These are phyloP conservation scores for Chrysochloris asiatica DNA, from an alignment of 2,113 vertebrate species.

Conservation along the genomic window DNA sequence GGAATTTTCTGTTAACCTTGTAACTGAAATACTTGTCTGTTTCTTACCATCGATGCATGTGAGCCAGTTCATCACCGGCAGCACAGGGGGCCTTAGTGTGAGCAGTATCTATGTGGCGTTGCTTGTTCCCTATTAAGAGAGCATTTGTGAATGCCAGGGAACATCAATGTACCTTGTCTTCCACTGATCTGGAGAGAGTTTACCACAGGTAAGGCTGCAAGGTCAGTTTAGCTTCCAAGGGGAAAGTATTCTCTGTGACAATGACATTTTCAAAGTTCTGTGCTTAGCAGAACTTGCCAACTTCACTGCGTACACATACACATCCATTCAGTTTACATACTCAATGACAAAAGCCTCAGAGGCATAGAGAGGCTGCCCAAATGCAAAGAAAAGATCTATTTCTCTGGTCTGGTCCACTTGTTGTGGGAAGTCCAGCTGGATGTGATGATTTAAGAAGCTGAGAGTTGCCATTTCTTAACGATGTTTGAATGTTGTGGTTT, in stretches of 20 bases:
- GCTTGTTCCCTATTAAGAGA: not conserved
- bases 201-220: not conserved
- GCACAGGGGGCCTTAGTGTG: too few species aligned
- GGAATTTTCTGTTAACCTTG: not conserved
- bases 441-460: not conserved
- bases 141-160: not conserved
- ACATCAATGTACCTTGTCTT: not conserved
- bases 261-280: slow-evolving; percentile 32
- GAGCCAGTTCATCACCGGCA: not conserved
- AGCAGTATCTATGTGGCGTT: not conserved
- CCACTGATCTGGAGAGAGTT: not conserved
- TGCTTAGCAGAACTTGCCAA: not conserved
- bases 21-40: not conserved
- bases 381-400: not conserved
- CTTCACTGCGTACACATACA: not conserved
- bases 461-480: not conserved
- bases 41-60: not conserved
- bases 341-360: not conserved
- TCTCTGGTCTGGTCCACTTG: not conserved
- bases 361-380: not conserved
- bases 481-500: too few species aligned
- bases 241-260: not conserved
- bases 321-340: not conserved
- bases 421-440: not conserved
- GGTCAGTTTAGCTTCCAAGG: not conserved